These are phyloP conservation scores for Perdita meconis DNA, from an alignment of 2,888 invertebrate species.

Conservation along the genomic window DNA sequence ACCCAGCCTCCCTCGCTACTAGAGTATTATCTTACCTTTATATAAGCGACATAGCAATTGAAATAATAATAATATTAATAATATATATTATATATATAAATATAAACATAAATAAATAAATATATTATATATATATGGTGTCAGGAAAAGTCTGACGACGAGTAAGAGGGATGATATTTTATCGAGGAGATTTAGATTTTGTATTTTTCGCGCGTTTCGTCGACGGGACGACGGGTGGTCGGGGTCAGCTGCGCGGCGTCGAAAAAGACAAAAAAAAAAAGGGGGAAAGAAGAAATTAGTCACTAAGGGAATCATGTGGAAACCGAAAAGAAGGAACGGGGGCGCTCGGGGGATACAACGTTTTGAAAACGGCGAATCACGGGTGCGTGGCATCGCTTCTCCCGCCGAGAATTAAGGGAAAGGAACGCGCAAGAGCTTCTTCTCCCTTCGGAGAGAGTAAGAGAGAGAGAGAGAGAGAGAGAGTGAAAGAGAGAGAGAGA, in stretches of 20 bases:
- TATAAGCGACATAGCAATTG: slow-evolving; percentile 81
- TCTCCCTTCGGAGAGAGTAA: slow-evolving; percentile 51
- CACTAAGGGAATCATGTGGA: slow-evolving; percentile 36
- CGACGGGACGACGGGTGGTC: slow-evolving; percentile 76
- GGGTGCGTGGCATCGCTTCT: slow-evolving; percentile 54
- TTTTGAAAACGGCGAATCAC: slow-evolving; percentile 56
- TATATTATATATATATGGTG: slow-evolving; percentile 63
- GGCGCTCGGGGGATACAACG: slow-evolving; percentile 54
- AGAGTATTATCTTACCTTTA: slow-evolving; percentile 83
- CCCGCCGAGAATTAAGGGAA: slow-evolving; percentile 32
- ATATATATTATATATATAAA: slow-evolving; percentile 67
- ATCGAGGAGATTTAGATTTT: slow-evolving; percentile 83
- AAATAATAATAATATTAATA: slow-evolving; percentile 79
- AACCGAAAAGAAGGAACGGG: slow-evolving; percentile 11
- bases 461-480: slow-evolving; percentile 13
- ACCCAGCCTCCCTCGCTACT: slow-evolving; percentile 81
- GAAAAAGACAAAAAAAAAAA: slow-evolving; percentile 17
- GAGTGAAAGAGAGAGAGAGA: slow-evolving; percentile 26
- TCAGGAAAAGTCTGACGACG: slow-evolving; percentile 55
- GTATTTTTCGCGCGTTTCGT: slow-evolving; percentile 81
- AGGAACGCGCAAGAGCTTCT: slow-evolving; percentile 50
- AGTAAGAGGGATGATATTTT: slow-evolving; percentile 77
- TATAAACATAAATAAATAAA: slow-evolving; percentile 65
- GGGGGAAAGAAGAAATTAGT: too few species aligned
- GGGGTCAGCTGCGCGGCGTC: slow-evolving; percentile 50